Evolutionary conservation across 2,113 vertebrate species (phyloP).

Genomic region (Crotophaga sulcirostris): DNA sequence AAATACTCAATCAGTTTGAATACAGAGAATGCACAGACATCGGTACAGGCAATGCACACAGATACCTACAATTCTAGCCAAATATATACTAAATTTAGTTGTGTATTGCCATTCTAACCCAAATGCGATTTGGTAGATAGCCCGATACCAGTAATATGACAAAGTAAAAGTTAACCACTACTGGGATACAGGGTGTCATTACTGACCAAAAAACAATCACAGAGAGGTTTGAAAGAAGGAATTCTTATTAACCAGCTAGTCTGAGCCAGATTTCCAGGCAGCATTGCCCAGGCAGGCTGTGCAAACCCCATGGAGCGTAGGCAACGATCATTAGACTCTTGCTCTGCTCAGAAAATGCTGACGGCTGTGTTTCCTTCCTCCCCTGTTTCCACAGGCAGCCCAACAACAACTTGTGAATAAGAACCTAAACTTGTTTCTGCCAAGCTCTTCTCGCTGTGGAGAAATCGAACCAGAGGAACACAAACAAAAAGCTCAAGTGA

Average conservation of each 20-base stretch:
- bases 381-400: conserved; percentile 1
- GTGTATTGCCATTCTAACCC: neutral
- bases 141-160: accelerated
- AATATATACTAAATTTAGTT: neutral
- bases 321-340: neutral
- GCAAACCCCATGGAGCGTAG: neutral
- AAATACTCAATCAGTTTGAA: neutral
- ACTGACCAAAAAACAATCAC: neutral
- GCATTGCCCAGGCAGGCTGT: neutral
- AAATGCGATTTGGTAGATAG: neutral
- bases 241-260: neutral
- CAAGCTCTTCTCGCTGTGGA: neutral
- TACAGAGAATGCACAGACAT: neutral
- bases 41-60: neutral
- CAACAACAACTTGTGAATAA: neutral
- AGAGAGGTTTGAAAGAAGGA: neutral
- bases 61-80: neutral
- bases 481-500: conserved; percentile 56
- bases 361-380: neutral
- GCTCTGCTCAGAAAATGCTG: neutral
- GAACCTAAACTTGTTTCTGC: neutral
- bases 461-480: conserved; percentile 40
- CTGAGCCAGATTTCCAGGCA: neutral
- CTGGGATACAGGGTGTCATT: neutral
- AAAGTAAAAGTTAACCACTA: neutral